Base-by-base conservation (phyloP, 92 coral and sea anemone genomes). In the Paragorgia papillata region DNA sequence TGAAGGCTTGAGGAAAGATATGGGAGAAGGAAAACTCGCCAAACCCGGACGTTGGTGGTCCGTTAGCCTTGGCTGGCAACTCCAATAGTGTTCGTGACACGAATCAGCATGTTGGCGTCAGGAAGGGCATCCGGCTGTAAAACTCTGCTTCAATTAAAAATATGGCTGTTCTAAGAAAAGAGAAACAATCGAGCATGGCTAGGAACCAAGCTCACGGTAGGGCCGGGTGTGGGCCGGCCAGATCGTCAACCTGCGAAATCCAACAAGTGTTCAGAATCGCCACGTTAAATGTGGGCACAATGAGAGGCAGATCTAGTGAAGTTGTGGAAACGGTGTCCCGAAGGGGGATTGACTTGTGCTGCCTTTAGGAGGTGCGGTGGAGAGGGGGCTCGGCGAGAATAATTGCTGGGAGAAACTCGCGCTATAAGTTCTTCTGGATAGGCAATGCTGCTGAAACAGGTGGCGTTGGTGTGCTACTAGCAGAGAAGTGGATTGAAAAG, bases 181-280 rank as follows among this genome's bases (percentile, higher is more conserved):
- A 33, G 8, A 19, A 51, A 33, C 29, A 54, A 57, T 12, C 9
- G 28, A 74, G 55, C 10, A 25, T 53, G 35, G 5, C 37, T 35
- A 22, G 37, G 57, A 30, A 27, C 33, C 28, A 54, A 37, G 81
- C 56, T 1, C 43, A 28, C 25, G 74, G 57, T 50, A 74, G 80
- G 32, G 85, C 56, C 82, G 53, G 73, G 27, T 33, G 31, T 74
- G 83, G 37, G 68, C 85, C 5, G 32, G 57, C 82, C 81, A n/a
- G 61, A 64, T 60, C 85, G 85, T 54, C 85, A 81, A 56, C 81
- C 32, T 33, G 85, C 55, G 29, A 62, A 58, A 19, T 60, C 4
- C 43, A 37, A 37, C 10, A 37, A 10, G 6, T 0, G 63, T 79
- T 79, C 35, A 48, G 83, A n/a, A 21, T 68, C 6, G 79, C 79